Base-by-base conservation (phyloP, 2,888 invertebrate species). In the Himalopsyche kuldschensis region DNA sequence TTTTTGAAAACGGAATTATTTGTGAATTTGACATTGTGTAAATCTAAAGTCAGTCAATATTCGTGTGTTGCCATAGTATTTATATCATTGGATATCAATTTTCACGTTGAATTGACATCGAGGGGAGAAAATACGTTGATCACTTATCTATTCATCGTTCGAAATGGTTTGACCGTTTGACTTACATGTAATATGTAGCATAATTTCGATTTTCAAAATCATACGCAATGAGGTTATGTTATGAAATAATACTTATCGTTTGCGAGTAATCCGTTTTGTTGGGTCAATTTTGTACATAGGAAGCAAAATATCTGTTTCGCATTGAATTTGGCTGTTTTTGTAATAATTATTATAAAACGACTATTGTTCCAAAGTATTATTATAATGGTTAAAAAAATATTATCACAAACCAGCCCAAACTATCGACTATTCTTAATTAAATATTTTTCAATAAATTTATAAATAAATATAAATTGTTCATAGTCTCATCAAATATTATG, bases 401-500 rank as follows among this genome's bases (percentile, higher is more conserved):
- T 31, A 75, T 75, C 75, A 75, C 75, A 30, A 75, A 75, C 27
- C 75, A 75, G 31, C 32, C 75, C 30, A 31, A 75, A 75, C 75
- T 75, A 75, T 75, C 75, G 75, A 75, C 75, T 75, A 75, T 75
- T 55, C 55, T 55, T 75, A 75, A 75, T 75, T 75, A 75, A 75
- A 75, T 75, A 75, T 75, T 75, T 75, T 75, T 75, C 75, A 75
- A 75, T 75, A 75, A 75, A 75, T 31, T 75, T 75, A 75, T 75
- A 75, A 75, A 75, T 75, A 75, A 75, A 75, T 75, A 75, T 31
- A 32, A 75, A 31, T 75, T 75, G 75, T 75, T 75, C 75, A 55
- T 55, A 55, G 55, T 55, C 55, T 55, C 55, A 75, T 75, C 75
- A 75, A 31, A 32, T 75, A 32, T 75, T 75, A 75, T 75, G 75